A percentile compares a stretch with the other conserved stretches of the same genome.
Conservation (phyloP, 1,140 invertebrate genomes). For the Diorhabda sublineata region DNA sequence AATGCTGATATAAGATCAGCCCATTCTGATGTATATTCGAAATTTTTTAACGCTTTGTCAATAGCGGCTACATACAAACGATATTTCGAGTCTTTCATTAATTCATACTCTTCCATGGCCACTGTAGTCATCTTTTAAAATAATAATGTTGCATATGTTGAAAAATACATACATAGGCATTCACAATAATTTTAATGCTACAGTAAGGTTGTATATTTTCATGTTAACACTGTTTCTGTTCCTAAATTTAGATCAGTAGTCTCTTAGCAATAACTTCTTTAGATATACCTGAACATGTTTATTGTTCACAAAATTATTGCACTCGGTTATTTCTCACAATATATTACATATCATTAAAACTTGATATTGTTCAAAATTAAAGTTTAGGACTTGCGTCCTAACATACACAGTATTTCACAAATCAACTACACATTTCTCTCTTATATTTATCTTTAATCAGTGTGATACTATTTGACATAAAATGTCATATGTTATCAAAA, state of each 20-base stretch:
- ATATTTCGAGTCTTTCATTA: constrained; percentile 75
- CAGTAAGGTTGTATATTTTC: not conserved
- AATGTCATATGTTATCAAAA: no score
- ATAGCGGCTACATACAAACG: constrained; percentile 73
- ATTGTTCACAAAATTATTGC: no score
- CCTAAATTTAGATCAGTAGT: constrained; percentile 14
- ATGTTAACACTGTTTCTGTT: not conserved
- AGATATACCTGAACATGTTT: no score
- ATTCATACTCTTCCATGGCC: constrained; percentile 64
- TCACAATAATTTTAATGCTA: not conserved
- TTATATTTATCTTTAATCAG: no score
- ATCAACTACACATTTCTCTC: no score
- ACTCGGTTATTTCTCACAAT: no score
- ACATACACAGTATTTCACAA: no score
- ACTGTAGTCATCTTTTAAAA: constrained; percentile 39
- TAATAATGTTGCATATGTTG: not conserved
- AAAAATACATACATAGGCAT: not conserved
- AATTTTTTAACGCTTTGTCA: constrained; percentile 87
- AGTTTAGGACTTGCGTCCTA: no score
- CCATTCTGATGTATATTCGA: constrained; percentile 95
- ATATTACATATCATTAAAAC: no score
- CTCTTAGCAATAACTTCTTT: no score
- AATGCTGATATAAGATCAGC: constrained; percentile 90
- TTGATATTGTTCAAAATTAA: no score
- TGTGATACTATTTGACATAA: no score